phyloP scores from a whole-genome alignment of 2,113 vertebrate genomes.

The Cisticola juncidis region DNA sequence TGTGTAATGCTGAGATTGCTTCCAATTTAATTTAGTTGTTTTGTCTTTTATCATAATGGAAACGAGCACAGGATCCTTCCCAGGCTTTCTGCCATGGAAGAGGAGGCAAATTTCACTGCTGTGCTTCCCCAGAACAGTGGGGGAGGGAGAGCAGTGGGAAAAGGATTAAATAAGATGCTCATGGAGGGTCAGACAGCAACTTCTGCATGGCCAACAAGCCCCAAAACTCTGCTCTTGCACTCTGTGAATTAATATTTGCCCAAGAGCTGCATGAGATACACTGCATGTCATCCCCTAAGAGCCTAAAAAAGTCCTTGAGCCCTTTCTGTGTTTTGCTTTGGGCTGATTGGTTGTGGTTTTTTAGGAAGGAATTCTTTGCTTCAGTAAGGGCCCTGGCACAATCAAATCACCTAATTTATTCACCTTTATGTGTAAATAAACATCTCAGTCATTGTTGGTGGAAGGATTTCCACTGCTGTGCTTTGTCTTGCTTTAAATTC shows the following conservation, averaged over 20 bases:
- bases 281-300: not conserved
- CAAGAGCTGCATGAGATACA: accelerated
- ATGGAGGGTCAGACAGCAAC: not conserved
- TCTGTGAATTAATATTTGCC: not conserved
- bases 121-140: not conserved
- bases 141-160: not conserved
- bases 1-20: conserved; percentile 73
- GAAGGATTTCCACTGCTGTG: not conserved
- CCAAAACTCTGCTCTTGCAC: not conserved
- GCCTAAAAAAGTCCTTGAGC: not conserved
- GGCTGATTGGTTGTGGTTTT: not conserved
- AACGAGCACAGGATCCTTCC: conserved; percentile 40
- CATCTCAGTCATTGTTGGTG: not conserved
- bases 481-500: not conserved
- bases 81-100: conserved; percentile 1
- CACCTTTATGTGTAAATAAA: not conserved
- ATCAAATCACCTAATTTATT: not conserved
- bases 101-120: not conserved
- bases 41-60: conserved; percentile 78
- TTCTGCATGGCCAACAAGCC: not conserved
- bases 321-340: not conserved
- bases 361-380: not conserved
- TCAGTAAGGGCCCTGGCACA: not conserved
- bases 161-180: not conserved
- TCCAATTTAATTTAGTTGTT: conserved; percentile 91